Base-by-base conservation (phyloP, 2,888 invertebrate species). In the Gerris lacustris region DNA sequence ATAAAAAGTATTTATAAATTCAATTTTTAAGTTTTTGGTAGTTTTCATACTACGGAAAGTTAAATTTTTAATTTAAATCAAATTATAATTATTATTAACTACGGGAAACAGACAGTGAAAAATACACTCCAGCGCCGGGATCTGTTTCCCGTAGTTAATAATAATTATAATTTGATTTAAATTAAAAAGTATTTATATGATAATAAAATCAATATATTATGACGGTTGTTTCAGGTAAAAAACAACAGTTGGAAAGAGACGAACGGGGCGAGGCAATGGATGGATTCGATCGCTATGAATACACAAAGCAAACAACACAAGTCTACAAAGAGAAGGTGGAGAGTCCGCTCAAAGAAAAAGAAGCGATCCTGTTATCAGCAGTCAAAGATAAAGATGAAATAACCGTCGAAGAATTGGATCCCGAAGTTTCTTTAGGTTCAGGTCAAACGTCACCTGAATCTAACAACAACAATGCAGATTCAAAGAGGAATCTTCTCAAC, bases 351-450 rank as follows among this genome's bases (percentile, higher is more conserved):
- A 72, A 73, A 68, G 74, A 74, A 31, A 76, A 76, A 70, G 75
- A 76, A 72, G 72, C 74, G 31, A 72, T 76, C n/a, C 74, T 76
- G n/a, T 67, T 76, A 45, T 73, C 73, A 15, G 73, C 75, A 15
- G 63, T 76, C 7, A 70, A 70, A 66, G 69, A 66, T 47, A 63
- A 63, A 45, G 67, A 67, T 63, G 63, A 66, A 11, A 55, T 55
- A 55, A 15, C 55, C 9, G 55, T 55, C 55, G 55, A 55, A 15
- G 55, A 55, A 15, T 55, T 55, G 5, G 55, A 55, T 15, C 55
- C 55, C 15, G 55, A 11, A 55, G 55, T 11, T 11, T 9, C 9
- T 55, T 55, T 15, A 55, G 55, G 55, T 55, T 55, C 55, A 11
- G 55, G 15, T 4, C 55, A 55, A 2, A 15, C 55, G 15, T 55